Base-by-base conservation (phyloP, 2,888 invertebrate species). In the Carpatolechia fugitivella region DNA sequence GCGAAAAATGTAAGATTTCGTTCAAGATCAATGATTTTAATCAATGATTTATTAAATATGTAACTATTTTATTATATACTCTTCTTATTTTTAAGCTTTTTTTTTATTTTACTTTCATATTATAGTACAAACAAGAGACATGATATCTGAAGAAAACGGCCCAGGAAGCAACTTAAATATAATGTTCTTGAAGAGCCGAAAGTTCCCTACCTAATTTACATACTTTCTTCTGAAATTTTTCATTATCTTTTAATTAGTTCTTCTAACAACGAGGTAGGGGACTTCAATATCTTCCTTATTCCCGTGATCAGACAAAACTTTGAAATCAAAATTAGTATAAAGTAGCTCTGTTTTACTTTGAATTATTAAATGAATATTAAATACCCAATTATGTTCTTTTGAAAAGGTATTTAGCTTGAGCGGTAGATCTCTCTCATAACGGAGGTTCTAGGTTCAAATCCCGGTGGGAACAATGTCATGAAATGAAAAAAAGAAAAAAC, bases 241-340 rank as follows among this genome's bases (percentile, higher is more conserved):
- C 79, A 82, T 82, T 82, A 78, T 78, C 78, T 82, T 82, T 79
- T 81, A 83, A 81, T 82, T 81, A 79, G 40, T 41, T 64, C 59
- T 68, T 58, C 69, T 70, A 60, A 57, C 41, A 55, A 8, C 54
- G 50, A 29, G 50, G 50, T 29, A 14, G 29, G 36, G 16, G 20
- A 18, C 14, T n/a, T 56, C 53, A 18, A 18, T 11, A 16, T 18
- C 40, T 41, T 57, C 10, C 24, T 8, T 35, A 5, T n/a, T 13
- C 14, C 29, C 31, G 38, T 13, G 36, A 50, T 54, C 56, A 52
- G 41, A 48, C 48, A 52, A 51, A 55, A 57, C 54, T 41, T 47
- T 35, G 29, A 35, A 52, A 16, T n/a, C 47, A 46, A 20, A 30
- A 44, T 44, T 24, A 18, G 40, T 24, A 44, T 24, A 29, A 44